Conservation (phyloP, 1,140 invertebrate species). For the Drosophila aff. region DNA sequence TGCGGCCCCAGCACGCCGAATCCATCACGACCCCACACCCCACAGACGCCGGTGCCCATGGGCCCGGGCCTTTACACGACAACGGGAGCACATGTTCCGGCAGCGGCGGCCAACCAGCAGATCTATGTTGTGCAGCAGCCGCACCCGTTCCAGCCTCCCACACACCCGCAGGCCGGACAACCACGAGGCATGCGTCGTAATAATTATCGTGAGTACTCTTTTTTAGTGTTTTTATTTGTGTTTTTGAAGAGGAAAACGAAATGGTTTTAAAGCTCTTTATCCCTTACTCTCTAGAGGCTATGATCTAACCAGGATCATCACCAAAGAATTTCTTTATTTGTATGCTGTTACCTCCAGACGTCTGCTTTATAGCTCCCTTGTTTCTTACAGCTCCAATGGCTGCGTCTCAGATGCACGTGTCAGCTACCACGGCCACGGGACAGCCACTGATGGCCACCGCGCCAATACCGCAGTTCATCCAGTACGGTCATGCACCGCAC, state of each 20-base stretch:
- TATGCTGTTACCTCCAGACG: neutral
- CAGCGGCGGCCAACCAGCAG: slow-evolving; percentile 56
- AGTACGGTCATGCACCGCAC: slow-evolving; percentile 88
- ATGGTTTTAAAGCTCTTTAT: neutral
- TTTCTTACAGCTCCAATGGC: slow-evolving; percentile 87
- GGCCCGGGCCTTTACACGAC: slow-evolving; percentile 71
- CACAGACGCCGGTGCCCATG: slow-evolving; percentile 90
- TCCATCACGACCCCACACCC: slow-evolving; percentile 91
- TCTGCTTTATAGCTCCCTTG: neutral
- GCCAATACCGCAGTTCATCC: slow-evolving; percentile 87
- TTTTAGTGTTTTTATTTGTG: neutral
- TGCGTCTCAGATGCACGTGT: slow-evolving; percentile 90
- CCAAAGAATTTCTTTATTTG: neutral
- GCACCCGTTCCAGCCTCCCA: slow-evolving; percentile 86
- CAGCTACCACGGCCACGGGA: slow-evolving; percentile 91
- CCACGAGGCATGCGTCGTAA: slow-evolving; percentile 70
- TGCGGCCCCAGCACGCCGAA: slow-evolving; percentile 88
- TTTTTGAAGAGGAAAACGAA: neutral
- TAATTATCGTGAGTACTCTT: slow-evolving; percentile 69
- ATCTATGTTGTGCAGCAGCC: slow-evolving; percentile 86
- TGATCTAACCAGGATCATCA: neutral
- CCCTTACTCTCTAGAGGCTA: neutral
- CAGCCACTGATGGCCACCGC: slow-evolving; percentile 92
- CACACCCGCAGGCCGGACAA: slow-evolving; percentile 85
- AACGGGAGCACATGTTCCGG: slow-evolving; percentile 64